A percentile compares a stretch with the other conserved stretches of the same genome.
Conservation (phyloP, 1,140 invertebrate species). For the Platyura marginata region DNA sequence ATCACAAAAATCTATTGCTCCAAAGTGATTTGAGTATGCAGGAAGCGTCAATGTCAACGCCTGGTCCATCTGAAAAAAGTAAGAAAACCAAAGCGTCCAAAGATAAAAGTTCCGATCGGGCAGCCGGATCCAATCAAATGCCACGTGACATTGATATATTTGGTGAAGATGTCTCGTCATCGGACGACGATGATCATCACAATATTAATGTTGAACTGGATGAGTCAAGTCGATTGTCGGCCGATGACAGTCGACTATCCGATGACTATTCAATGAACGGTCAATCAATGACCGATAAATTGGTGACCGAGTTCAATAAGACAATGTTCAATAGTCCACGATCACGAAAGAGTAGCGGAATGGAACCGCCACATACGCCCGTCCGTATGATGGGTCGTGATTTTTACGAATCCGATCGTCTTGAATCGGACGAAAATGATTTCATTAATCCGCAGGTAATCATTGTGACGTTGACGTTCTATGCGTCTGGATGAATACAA, state of each 20-base stretch:
- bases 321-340: slow-evolving; percentile 16
- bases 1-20: slow-evolving; percentile 24
- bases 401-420: neutral
- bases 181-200: slow-evolving; percentile 52
- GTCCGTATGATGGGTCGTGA: neutral
- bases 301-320: slow-evolving; percentile 17
- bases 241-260: slow-evolving; percentile 40
- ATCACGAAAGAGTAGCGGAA: neutral
- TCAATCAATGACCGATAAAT: slow-evolving; percentile 12
- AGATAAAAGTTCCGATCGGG: neutral
- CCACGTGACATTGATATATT: slow-evolving; percentile 68
- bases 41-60: neutral
- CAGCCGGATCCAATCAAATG: slow-evolving; percentile 10
- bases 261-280: slow-evolving; percentile 4
- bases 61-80: neutral
- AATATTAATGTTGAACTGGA: slow-evolving; percentile 58
- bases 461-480: neutral
- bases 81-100: slow-evolving; percentile 1
- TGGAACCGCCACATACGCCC: neutral
- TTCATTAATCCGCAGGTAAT: neutral
- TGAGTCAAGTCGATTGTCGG: slow-evolving; percentile 55
- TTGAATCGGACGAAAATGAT: neutral
- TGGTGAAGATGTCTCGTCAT: slow-evolving; percentile 71
- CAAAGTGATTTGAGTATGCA: neutral
- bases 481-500: too few species aligned